These are phyloP conservation scores for Pelagia noctiluca DNA, from an alignment of 30 jellyfish, hydroid and myxozoan genomes.

Conservation along the genomic window DNA sequence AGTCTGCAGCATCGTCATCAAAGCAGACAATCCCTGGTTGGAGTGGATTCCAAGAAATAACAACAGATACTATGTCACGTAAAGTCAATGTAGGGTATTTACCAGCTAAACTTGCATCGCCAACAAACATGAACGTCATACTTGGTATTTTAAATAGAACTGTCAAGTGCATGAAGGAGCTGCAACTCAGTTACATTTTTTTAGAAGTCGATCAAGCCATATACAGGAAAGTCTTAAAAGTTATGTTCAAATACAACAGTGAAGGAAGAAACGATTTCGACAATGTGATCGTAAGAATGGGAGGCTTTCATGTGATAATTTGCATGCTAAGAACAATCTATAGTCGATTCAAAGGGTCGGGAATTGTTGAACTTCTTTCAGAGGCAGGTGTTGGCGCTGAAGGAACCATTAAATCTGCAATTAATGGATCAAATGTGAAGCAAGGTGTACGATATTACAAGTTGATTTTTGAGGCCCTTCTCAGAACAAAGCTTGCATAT, in stretches of 20 bases:
- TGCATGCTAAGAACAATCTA: slow-evolving; percentile 46
- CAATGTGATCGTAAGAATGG: slow-evolving; percentile 46
- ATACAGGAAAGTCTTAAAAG: slow-evolving; percentile 35
- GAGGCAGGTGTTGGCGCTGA: slow-evolving; percentile 61
- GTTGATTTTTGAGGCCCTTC: slow-evolving; percentile 46
- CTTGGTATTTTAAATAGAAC: slow-evolving; percentile 37
- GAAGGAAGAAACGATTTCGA: slow-evolving; percentile 21
- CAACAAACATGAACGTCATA: slow-evolving; percentile 57
- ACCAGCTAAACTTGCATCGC: slow-evolving; percentile 53
- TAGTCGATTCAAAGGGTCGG: slow-evolving; percentile 35
- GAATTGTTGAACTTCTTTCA: slow-evolving; percentile 13
- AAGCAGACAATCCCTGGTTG: slow-evolving; percentile 48
- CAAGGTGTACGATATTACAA: slow-evolving; percentile 41
- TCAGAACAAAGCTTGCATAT: slow-evolving; percentile 33
- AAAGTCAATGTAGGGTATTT: slow-evolving; percentile 60
- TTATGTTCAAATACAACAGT: slow-evolving; percentile 11
- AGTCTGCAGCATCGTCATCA: slow-evolving; percentile 14
- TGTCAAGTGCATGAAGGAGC: slow-evolving; percentile 33
- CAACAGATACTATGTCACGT: slow-evolving; percentile 39
- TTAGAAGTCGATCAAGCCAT: slow-evolving; percentile 58
- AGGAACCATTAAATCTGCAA: slow-evolving; percentile 44
- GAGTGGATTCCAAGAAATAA: slow-evolving; percentile 18
- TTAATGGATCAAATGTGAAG: slow-evolving; percentile 44
- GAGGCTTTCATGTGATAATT: slow-evolving; percentile 49
- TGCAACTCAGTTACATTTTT: slow-evolving; percentile 15